Evolutionary conservation across 2,797 vertebrate species (phyloP).

Genomic region (Chaetodon trifasciatus): DNA sequence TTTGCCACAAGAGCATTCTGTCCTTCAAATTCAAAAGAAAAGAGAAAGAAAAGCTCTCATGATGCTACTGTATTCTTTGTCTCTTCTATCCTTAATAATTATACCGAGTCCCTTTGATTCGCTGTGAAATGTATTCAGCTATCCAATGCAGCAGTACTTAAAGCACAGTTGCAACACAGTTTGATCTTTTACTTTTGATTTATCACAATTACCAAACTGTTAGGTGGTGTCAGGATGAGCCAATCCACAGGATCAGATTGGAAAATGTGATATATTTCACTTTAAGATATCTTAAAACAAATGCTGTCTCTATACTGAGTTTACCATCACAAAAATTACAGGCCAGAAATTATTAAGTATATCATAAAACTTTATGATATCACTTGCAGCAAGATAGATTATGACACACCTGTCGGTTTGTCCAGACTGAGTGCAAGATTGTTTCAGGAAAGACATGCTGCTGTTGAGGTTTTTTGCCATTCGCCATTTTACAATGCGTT

Average conservation of each 20-base stretch:
- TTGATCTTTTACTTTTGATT: not conserved
- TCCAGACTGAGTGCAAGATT: not conserved
- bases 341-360: not conserved
- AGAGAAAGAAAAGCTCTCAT: constrained; percentile 28
- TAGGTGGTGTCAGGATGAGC: not conserved
- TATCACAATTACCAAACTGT: not conserved
- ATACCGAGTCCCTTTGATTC: constrained; percentile 36
- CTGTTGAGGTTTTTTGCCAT: not conserved
- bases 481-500: not conserved
- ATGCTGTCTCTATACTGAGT: not conserved
- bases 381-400: not conserved
- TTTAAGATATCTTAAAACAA: not conserved
- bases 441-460: not conserved
- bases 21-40: constrained; percentile 56
- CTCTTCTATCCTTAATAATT: constrained; percentile 39
- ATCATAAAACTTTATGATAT: not conserved
- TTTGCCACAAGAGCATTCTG: constrained; percentile 56
- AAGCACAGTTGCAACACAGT: constrained; percentile 5
- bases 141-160: not conserved
- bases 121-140: constrained; percentile 32
- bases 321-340: not conserved
- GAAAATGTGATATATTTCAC: not conserved
- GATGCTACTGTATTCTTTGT: constrained; percentile 26
- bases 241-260: not conserved
- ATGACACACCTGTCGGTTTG: not conserved